Percentiles rank a stretch among this genome's conserved stretches.
These are phyloP conservation scores for Euschistus heros DNA, from an alignment of 1,140 invertebrate species.

Conservation along the genomic window DNA sequence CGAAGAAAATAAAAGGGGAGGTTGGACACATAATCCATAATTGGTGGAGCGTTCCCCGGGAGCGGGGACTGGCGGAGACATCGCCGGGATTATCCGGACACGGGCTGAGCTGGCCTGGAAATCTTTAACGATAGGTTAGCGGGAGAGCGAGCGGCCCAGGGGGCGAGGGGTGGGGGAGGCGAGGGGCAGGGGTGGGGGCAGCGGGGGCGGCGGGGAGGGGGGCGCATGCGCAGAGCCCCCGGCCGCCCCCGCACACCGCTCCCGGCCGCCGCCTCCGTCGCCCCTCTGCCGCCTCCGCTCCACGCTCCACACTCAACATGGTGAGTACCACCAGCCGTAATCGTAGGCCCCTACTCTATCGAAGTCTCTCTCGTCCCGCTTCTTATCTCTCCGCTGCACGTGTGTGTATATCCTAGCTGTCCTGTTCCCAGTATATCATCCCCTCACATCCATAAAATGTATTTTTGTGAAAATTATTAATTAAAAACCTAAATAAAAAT, in stretches of 20 bases:
- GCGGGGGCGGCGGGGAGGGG: slow-evolving; percentile 34
- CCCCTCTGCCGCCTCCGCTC: slow-evolving; percentile 25
- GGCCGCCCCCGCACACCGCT: slow-evolving; percentile 33
- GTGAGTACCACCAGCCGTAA: slow-evolving; percentile 7
- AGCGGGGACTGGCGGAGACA: not conserved
- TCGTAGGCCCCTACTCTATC: not conserved
- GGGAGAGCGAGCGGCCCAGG: slow-evolving; percentile 1
- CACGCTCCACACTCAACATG: slow-evolving; percentile 22
- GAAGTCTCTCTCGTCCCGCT: too few relatives aligned
- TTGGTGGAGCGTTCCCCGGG: too few relatives aligned
- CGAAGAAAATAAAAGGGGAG: too few relatives aligned
- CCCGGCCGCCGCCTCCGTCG: slow-evolving; percentile 34
- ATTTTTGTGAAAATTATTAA: too few relatives aligned
- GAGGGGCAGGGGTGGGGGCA: slow-evolving; percentile 28
- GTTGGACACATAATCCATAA: too few relatives aligned
- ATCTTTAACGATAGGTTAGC: slow-evolving; percentile 23
- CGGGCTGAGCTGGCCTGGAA: slow-evolving; percentile 18
- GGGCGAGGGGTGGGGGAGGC: slow-evolving; percentile 24
- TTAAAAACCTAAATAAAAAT: too few relatives aligned
- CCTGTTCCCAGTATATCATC: too few relatives aligned
- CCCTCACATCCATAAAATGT: too few relatives aligned
- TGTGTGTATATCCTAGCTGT: too few relatives aligned
- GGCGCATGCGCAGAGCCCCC: slow-evolving; percentile 32
- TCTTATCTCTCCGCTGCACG: too few relatives aligned
- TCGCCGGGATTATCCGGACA: not conserved